Evolutionary conservation across 2,113 vertebrate genomes (phyloP), one percentile per base, ranked within the genome.

Genomic region (Takifugu flavidus): DNA sequence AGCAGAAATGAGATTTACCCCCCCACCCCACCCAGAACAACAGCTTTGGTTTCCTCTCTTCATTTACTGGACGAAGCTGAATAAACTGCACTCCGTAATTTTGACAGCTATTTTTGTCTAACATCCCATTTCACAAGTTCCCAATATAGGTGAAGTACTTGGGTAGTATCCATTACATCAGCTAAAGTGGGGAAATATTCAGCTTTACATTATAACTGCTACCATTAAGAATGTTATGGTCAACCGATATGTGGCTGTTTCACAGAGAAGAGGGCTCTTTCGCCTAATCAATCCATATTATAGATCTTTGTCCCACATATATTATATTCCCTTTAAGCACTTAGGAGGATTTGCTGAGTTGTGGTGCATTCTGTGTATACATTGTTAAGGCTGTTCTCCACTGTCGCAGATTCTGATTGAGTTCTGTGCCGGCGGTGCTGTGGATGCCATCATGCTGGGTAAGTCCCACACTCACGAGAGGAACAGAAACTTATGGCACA

Each of bases 401-500:
- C 80, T 70, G 59, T 56, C 92, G 75, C 90, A 98, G 96, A 98
- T 99, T 78, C 92, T 99, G 79, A 99, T 99, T 70, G 96, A 99
- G 90, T 99, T 99, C 87, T 99, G 96, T 92, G 96, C 94, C 13
- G 96, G 96, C 75, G 96, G 96, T 83, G 96, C 96, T 47, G 96
- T 99, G 53, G 96, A 98, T 87, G 96, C 96, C 69, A 95, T 98
- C 69, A 99, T 99, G 96, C 85, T 99, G 85, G 96, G 96, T 96
- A 92, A 95, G 90, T 86, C 74, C 56, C 59, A 67, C 57, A 13
- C 70, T 58, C 64, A 49, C 42, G 67, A 67, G 67, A 60, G 64
- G 72, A 75, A 73, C 31, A 47, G 20, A 68, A 61, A 71, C 47
- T 49, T 49, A 44, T 29, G 62, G 54, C 70, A 44, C 74, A 57